phyloP scores from a whole-genome alignment of 2,113 vertebrate species.

The Lepus americanus region DNA sequence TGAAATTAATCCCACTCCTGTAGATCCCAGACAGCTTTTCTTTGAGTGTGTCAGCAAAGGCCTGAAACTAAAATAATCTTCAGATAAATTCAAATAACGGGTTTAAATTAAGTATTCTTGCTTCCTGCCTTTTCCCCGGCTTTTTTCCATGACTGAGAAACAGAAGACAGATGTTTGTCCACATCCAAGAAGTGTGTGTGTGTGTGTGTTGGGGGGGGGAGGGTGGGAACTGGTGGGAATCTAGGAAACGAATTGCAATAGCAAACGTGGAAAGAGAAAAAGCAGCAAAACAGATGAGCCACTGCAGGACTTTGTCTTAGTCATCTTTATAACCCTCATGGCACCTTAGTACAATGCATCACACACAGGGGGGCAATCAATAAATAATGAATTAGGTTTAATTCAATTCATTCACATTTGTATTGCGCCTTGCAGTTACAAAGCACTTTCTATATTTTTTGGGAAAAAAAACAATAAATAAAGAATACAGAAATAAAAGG shows the following conservation, averaged over 20 bases:
- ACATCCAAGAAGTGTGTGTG: neutral
- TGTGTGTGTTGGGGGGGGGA: neutral
- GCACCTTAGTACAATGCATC: conserved; percentile 74
- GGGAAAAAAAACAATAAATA: conserved; percentile 51
- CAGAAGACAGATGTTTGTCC: conserved; percentile 57
- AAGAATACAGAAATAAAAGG: conserved; percentile 46
- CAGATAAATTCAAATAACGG: conserved; percentile 67
- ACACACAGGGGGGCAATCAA: conserved; percentile 50
- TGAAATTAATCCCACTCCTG: conserved; percentile 65
- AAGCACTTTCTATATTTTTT: conserved; percentile 62
- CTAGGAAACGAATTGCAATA: conserved; percentile 66
- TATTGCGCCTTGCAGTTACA: conserved; percentile 68
- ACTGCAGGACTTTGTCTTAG: conserved; percentile 81
- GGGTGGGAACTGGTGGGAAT: neutral
- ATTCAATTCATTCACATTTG: conserved; percentile 71
- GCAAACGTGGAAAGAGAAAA: conserved; percentile 65
- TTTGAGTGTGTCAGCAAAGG: conserved; percentile 62
- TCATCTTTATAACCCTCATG: conserved; percentile 76
- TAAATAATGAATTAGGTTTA: conserved; percentile 74
- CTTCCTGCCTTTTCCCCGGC: conserved; percentile 23
- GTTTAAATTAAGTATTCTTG: conserved; percentile 64
- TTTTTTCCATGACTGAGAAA: conserved; percentile 51
- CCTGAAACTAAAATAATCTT: conserved; percentile 66
- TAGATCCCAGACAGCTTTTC: conserved; percentile 51
- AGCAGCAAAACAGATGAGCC: conserved; percentile 68